These are phyloP conservation scores for Simalia tracyae DNA, from an alignment of 2,797 vertebrate genomes.

Conservation along the genomic window DNA sequence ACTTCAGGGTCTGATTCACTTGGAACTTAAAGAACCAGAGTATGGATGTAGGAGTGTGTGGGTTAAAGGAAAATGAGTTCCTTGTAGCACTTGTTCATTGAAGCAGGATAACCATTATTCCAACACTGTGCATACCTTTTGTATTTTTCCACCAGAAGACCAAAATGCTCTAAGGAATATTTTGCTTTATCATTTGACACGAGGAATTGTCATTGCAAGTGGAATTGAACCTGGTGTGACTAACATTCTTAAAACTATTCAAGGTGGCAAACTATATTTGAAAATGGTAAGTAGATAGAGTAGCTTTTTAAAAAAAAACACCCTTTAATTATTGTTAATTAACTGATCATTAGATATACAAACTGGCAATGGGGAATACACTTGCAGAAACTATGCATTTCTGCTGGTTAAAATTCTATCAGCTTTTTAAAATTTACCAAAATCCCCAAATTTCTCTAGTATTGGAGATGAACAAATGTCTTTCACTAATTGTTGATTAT, in stretches of 20 bases:
- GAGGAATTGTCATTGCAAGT: constrained; percentile 87
- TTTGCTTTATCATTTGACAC: constrained; percentile 91
- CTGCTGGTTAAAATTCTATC: not conserved
- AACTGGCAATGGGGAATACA: not conserved
- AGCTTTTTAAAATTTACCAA: not conserved
- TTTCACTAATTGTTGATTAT: not conserved
- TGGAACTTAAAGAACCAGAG: not conserved
- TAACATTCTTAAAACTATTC: constrained; percentile 91
- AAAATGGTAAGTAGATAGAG: constrained; percentile 80
- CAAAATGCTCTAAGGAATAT: constrained; percentile 88
- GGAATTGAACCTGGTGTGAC: constrained; percentile 92
- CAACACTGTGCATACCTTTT: not conserved
- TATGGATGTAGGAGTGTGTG: not conserved
- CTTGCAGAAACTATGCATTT: not conserved
- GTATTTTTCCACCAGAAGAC: constrained; percentile 74
- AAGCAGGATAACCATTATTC: not conserved
- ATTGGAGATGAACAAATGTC: not conserved
- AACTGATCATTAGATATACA: not conserved
- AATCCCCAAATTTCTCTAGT: not conserved
- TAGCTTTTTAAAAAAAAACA: not conserved
- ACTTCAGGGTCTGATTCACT: not conserved
- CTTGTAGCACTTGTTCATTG: not conserved
- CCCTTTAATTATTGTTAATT: not conserved
- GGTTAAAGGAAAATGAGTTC: not conserved
- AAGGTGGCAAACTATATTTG: constrained; percentile 88